A percentile compares a stretch with the other conserved stretches of the same genome.
Conservation (phyloP, 2,113 vertebrate species). For the Asarcornis scutulata region DNA sequence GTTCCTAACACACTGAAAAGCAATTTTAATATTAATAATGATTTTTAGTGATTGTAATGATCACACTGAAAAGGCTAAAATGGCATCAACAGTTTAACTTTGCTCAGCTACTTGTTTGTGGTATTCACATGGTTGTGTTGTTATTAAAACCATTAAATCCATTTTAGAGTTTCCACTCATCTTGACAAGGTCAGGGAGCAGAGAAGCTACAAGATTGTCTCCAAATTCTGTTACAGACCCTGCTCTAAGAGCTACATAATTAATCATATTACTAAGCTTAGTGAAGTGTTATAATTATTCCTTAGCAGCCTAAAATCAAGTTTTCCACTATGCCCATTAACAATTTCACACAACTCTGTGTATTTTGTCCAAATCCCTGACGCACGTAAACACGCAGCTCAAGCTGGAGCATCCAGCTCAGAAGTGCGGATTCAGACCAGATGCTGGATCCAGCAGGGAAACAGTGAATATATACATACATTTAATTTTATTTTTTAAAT, state of each 20-base stretch:
- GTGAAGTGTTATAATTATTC: constrained; percentile 16
- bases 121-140: background rate
- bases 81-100: background rate
- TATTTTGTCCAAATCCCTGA: constrained; percentile 30
- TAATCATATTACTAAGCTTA: background rate
- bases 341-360: background rate
- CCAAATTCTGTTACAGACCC: background rate
- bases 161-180: background rate
- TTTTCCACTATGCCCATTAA: background rate
- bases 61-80: background rate
- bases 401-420: background rate
- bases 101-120: background rate
- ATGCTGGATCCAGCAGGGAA: constrained; percentile 8
- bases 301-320: background rate
- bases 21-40: background rate
- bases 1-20: background rate
- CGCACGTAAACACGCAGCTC: background rate
- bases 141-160: background rate
- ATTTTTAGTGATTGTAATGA: background rate
- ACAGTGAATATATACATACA: background rate
- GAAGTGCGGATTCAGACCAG: constrained; percentile 4
- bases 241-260: background rate
- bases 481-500: no score
- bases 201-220: background rate
- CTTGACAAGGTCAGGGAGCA: background rate